These are phyloP conservation scores for Wasmannia auropunctata DNA, from an alignment of 1,140 invertebrate genomes.

Conservation along the genomic window DNA sequence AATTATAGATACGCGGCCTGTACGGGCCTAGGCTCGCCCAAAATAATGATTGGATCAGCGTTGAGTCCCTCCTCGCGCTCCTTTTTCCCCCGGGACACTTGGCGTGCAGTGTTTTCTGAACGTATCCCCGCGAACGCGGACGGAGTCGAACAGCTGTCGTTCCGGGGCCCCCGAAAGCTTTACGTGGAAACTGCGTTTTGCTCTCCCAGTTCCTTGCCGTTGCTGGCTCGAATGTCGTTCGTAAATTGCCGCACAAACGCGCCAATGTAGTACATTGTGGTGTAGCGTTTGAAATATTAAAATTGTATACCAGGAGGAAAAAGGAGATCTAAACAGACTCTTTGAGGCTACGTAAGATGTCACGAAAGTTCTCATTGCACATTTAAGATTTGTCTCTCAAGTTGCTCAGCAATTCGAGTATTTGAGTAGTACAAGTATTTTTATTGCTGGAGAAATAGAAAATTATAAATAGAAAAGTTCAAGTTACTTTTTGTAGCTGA, in stretches of 20 bases:
- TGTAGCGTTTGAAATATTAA: not conserved
- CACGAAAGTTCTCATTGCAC: too few relatives aligned
- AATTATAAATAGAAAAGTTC: not conserved
- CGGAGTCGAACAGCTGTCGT: conserved; percentile 67
- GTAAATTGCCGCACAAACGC: not conserved
- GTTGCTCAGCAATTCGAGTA: not conserved
- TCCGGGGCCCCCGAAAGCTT: not conserved
- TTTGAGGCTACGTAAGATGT: not conserved
- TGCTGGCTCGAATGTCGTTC: not conserved
- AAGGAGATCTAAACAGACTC: not conserved
- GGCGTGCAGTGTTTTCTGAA: conserved; percentile 61
- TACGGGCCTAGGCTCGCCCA: conserved; percentile 79
- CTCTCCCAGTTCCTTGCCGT: not conserved
- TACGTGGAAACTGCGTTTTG: not conserved
- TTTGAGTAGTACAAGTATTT: not conserved
- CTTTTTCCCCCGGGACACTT: conserved; percentile 71
- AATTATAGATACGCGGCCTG: conserved; percentile 79
- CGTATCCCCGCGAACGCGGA: conserved; percentile 23
- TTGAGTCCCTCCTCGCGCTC: conserved; percentile 65
- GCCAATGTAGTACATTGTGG: not conserved
- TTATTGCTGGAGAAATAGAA: too few relatives aligned
- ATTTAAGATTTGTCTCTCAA: not conserved
- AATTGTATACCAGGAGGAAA: not conserved
- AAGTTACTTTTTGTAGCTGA: not conserved
- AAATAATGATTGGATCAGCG: conserved; percentile 83